Evolutionary conservation across 2,888 invertebrate species (phyloP).

Genomic region (Scaptomyza caliginosa): DNA sequence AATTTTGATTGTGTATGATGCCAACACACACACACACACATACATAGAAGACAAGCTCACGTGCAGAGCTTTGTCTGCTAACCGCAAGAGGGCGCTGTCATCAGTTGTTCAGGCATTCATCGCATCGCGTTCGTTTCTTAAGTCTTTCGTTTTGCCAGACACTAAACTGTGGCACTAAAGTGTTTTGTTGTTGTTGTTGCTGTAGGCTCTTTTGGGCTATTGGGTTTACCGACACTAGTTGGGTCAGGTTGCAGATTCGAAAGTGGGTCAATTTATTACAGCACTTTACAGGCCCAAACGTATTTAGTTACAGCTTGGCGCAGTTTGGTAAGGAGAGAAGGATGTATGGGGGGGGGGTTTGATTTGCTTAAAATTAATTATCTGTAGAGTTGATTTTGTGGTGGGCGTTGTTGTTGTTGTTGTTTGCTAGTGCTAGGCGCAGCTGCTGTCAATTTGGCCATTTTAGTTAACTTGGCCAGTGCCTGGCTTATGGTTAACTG

Average conservation of each 20-base stretch:
- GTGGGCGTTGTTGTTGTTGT: conserved; percentile 49
- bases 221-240: conserved; percentile 67
- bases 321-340: not conserved
- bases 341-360: not conserved
- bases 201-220: conserved; percentile 28
- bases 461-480: not conserved
- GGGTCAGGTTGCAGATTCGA: conserved; percentile 80
- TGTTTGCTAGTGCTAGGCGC: conserved; percentile 5
- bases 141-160: conserved; percentile 74
- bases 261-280: conserved; percentile 78
- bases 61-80: conserved; percentile 8
- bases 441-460: conserved; percentile 49
- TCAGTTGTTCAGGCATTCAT: conserved; percentile 42
- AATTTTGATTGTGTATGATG: conserved; percentile 58
- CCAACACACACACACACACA: conserved; percentile 30
- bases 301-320: conserved; percentile 12
- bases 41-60: conserved; percentile 33
- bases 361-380: conserved; percentile 69
- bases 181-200: conserved; percentile 48
- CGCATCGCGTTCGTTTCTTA: conserved; percentile 75
- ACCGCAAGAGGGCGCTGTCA: conserved; percentile 52
- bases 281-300: conserved; percentile 55
- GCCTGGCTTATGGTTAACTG: not conserved
- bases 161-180: conserved; percentile 75
- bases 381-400: conserved; percentile 33